phyloP scores from a whole-genome alignment of 2,113 vertebrate species.

The Erinaceus europaeus region DNA sequence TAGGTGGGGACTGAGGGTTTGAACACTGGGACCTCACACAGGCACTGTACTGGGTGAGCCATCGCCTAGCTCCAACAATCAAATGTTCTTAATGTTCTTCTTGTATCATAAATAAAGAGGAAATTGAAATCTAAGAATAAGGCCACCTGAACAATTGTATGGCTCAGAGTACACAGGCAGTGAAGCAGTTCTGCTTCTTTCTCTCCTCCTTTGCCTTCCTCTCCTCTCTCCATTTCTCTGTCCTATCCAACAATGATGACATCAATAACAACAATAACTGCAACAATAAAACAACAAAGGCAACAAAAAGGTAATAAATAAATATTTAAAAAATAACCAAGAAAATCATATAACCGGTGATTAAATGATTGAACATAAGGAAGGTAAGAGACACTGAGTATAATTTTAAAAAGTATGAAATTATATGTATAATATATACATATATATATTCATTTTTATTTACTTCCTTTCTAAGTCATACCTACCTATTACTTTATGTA shows the following conservation, averaged over 20 bases:
- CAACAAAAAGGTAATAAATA: background rate
- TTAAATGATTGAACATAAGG: background rate
- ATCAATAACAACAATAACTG: background rate
- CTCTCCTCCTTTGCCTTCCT: no score
- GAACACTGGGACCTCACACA: no score
- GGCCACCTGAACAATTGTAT: background rate
- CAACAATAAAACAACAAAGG: background rate
- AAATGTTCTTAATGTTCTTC: background rate
- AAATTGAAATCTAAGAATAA: background rate
- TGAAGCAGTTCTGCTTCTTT: background rate
- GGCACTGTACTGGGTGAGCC: no score
- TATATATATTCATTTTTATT: no score
- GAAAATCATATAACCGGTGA: background rate
- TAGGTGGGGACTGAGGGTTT: no score
- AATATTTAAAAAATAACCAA: background rate
- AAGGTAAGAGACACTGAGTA: background rate
- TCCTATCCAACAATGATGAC: no score
- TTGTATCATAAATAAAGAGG: background rate
- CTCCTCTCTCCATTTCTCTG: no score
- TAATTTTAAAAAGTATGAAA: background rate
- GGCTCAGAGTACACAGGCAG: background rate
- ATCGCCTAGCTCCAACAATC: no score
- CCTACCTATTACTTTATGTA: no score
- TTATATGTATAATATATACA: no score
- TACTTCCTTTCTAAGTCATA: no score